Conservation (phyloP, 2,888 invertebrate species). For the Tetrapedia diversipes region DNA sequence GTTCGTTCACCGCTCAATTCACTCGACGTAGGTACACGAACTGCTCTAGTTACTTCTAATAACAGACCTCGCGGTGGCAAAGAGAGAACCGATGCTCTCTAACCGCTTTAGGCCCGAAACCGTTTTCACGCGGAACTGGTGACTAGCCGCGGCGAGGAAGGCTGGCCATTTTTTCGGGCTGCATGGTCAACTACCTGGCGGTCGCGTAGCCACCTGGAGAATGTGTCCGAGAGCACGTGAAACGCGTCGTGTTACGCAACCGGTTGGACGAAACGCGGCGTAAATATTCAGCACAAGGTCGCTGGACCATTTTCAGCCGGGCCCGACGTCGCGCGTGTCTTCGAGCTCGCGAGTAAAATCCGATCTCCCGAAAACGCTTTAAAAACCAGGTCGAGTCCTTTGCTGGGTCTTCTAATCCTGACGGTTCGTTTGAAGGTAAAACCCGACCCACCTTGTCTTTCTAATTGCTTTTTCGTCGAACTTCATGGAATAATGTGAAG, state of each 20-base stretch:
- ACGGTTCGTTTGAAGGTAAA: not conserved
- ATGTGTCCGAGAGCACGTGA: conserved; percentile 35
- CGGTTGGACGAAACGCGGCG: conserved; percentile 50
- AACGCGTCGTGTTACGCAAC: conserved; percentile 57
- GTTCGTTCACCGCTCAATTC: not conserved
- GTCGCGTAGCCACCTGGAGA: conserved; percentile 36
- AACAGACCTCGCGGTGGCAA: not conserved
- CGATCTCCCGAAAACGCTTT: not conserved
- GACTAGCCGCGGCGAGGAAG: not conserved
- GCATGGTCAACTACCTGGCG: conserved; percentile 57
- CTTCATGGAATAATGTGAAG: too few relatives aligned
- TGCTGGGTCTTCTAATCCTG: not conserved
- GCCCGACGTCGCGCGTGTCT: conserved; percentile 30
- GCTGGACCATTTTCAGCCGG: conserved; percentile 66
- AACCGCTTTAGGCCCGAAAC: too few relatives aligned
- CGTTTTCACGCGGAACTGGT: not conserved
- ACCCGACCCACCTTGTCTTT: too few relatives aligned
- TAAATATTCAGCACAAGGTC: conserved; percentile 78
- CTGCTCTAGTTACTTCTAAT: not conserved
- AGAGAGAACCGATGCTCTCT: not conserved
- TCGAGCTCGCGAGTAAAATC: conserved; percentile 1
- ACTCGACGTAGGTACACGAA: not conserved
- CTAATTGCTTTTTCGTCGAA: too few relatives aligned
- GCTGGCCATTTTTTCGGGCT: too few relatives aligned
- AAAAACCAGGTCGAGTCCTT: not conserved